Evolutionary conservation across 2,888 invertebrate species (phyloP), one percentile per base, ranked within the genome.

Genomic region (Bembecia ichneumoniformis): DNA sequence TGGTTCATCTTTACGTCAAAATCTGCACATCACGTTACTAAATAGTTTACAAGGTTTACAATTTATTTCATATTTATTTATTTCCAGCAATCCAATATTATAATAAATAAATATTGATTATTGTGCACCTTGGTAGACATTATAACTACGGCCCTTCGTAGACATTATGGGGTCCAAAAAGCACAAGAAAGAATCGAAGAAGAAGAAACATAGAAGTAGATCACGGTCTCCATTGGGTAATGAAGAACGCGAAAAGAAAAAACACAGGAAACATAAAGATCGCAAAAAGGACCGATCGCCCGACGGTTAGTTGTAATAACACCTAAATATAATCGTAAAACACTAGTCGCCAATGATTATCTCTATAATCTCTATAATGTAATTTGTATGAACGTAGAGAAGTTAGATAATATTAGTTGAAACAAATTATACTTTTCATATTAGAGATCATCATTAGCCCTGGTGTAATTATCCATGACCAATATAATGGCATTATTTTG

Each of bases 121-220:
- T n/a, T n/a, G 28, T 28, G 28, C 28, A 28, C 28, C 28, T 28
- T 7, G n/a, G n/a, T n/a, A n/a, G n/a, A n/a, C n/a, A n/a, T 28
- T 9, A 11, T 40, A 40, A 13, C 14, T 40, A 14, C 11, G 7
- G 10, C 3, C n/a, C 40, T 13, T 40, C n/a, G 14, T 1, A n/a
- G 16, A 44, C 50, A 66, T 50, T 59, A 92, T 92, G 92, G 92
- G 92, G 62, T 92, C 93, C 16, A 92, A 91, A 74, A 91, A 92
- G 68, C 92, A 92, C 63, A 92, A 92, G 70, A 90, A 90, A 64
- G 91, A 91, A 40, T 82, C 88, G 3, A 91, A 91, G 70, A 93
- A 93, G 79, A 89, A 90, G 71, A 91, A 91, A 68, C 92, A 92
- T 52, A 75, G 77, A 64, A 84, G 84, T 73, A 87, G 90, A 46